Evolutionary conservation across 2,888 invertebrate genomes (phyloP), one percentile per base, ranked within the genome.

Genomic region (Caenorhabditis japonica): DNA sequence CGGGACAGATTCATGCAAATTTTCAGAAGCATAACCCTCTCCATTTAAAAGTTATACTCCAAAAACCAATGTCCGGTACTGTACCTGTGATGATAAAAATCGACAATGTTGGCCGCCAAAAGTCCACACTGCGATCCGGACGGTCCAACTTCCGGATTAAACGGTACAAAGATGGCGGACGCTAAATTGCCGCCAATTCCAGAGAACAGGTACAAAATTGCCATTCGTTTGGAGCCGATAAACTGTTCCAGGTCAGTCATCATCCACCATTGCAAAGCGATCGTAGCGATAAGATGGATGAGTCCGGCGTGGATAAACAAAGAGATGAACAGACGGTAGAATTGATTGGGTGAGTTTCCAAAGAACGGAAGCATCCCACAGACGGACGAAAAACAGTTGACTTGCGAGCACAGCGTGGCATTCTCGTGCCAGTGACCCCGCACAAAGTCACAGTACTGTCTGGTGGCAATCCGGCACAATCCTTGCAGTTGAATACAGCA

Each of bases 181-280:
- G 95, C 97, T 87, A 99, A 91, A 89, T 97, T 97, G 38, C 97
- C 99, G 72, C 94, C 95, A 52, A 99, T 92, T 34, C 97, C 97
- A 43, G 94, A 94, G 69, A 94, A 93, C 81, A 99, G 91, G 89
- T 99, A 99, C 83, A 99, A 93, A 79, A 95, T 92, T 53, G 93
- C 93, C 85, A 97, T 93, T 75, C 97, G 91, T 79, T 94, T 91
- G 55, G 95, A 93, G 36, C 99, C 99, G 23, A 95, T 94, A 88
- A 99, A 90, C 88, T 95, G 94, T 89, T 99, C 99, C 88, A 99
- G 90, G 88, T 97, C 97, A 81, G 95, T 91, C 93, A 99, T 94
- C 83, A 97, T 91, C 85, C 94, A 92, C 90, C 94, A 93, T 89
- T 99, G 91, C 82, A 97, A 91, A 88, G 97, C 97, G 71, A 97